Evolutionary conservation across 2,888 invertebrate genomes (phyloP).

Genomic region (Leptopterna dolabrata): DNA sequence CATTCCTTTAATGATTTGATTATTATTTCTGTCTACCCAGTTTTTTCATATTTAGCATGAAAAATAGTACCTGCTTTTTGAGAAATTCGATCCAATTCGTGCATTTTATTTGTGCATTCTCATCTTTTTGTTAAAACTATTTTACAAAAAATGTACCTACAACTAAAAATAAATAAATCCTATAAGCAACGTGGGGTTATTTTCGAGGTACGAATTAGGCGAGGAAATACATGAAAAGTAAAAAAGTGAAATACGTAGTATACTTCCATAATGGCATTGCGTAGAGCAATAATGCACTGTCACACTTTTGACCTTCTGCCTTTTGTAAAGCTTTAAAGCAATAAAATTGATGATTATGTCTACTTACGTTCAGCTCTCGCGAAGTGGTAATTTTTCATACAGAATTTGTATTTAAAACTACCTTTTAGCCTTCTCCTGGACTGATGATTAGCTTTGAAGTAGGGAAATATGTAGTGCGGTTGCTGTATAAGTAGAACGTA

Average conservation of each 20-base stretch:
- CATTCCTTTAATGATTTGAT: too few species aligned
- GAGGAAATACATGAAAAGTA: neutral
- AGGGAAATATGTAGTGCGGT: neutral
- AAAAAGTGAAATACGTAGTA: neutral
- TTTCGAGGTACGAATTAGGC: neutral
- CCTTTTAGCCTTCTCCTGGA: neutral
- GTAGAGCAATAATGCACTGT: neutral
- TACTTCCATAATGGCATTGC: neutral
- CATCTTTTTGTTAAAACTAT: too few species aligned
- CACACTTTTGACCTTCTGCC: constrained; percentile 14
- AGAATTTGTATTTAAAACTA: neutral
- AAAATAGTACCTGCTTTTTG: too few species aligned
- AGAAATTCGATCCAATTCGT: too few species aligned
- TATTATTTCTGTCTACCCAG: too few species aligned
- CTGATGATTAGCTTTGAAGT: neutral
- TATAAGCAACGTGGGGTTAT: too few species aligned
- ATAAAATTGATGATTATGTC: neutral
- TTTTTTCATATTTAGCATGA: too few species aligned
- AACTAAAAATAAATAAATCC: too few species aligned
- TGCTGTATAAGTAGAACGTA: neutral
- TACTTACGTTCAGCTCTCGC: neutral
- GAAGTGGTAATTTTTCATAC: neutral
- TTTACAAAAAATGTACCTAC: too few species aligned
- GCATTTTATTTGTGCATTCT: too few species aligned
- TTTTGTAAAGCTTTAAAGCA: constrained; percentile 31